Percentiles rank a stretch among this genome's conserved stretches.
Evolutionary conservation across 2,113 vertebrate genomes (phyloP).

Genomic region (Ceuthmochares aereus): DNA sequence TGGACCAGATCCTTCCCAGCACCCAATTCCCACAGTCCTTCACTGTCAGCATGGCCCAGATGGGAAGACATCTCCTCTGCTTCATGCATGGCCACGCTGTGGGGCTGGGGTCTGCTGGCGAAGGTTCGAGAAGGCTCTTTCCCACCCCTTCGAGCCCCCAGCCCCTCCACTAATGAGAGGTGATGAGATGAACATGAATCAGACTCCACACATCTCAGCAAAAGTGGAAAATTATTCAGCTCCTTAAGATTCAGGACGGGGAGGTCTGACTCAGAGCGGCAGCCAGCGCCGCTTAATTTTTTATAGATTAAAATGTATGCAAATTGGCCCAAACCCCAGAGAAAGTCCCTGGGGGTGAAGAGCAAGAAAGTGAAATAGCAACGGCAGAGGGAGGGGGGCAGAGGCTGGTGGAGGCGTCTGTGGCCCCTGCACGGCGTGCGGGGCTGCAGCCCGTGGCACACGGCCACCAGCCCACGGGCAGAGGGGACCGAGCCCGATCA

Average conservation of each 20-base stretch:
- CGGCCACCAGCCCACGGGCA: neutral
- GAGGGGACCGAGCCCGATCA: neutral
- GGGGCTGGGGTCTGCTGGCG: neutral
- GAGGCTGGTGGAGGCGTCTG: neutral
- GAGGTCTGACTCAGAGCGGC: constrained; percentile 78
- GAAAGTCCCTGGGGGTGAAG: constrained; percentile 78
- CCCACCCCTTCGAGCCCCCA: neutral
- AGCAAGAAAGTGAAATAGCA: constrained; percentile 71
- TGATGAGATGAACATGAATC: constrained; percentile 66
- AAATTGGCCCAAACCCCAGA: constrained; percentile 82
- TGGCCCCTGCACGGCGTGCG: neutral
- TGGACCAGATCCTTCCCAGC: neutral
- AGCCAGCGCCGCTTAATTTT: constrained; percentile 81
- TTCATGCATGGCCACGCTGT: rapidly evolving
- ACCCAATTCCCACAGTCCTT: neutral
- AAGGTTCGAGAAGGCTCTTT: constrained; percentile 30
- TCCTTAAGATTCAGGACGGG: constrained; percentile 81
- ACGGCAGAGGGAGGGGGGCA: neutral
- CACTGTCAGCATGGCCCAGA: rapidly evolving
- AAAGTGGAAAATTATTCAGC: constrained; percentile 81
- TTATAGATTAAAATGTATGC: constrained; percentile 86
- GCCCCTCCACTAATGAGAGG: constrained; percentile 62
- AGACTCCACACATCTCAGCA: constrained; percentile 65
- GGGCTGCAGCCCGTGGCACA: neutral
- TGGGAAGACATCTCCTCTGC: neutral